Evolutionary conservation across 2,113 vertebrate species (phyloP), one percentile per base, ranked within the genome.

Genomic region (Pomatostomus ruficeps): DNA sequence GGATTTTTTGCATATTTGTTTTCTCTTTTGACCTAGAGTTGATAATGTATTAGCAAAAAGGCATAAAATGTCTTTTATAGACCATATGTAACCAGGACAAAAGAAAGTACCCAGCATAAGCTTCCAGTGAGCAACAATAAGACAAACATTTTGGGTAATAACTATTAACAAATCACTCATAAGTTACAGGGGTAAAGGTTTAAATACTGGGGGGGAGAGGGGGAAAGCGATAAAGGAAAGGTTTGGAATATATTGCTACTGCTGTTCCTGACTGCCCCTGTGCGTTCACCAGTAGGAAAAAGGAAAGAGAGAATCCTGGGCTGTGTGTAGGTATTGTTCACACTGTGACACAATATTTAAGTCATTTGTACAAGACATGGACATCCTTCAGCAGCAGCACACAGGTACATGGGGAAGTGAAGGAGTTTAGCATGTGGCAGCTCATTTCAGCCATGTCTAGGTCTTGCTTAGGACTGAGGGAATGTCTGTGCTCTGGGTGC

Each of bases 1-100:
- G 11, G 19, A 7, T 21, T 87, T 95, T 96, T 80, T 78, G 18
- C 54, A n/a, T 93, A 33, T 93, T 75, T 86, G 4, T 78, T 95
- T 93, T 82, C 28, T 52, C n/a, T 62, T 90, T 82, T 90, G 67
- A 73, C 71, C 19, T 49, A 21, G 31, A 83, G 22, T 42, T 84
- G 75, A 51, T 78, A 72, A 81, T 54, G 24, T 77, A 38, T 75
- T 94, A 58, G 40, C 29, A 90, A 91, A 91, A 85, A 83, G n/a
- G 3, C 23, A n/a, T 65, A 3, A 70, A 65, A 12, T 68, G 9
- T 58, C n/a, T 85, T 78, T 82, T 88, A 33, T 24, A 78, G 33
- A 75, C 73, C 20, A 4, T 40, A 26, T 4, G 8, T 72, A 82
- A 59, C 35, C 42, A 35, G 33, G 29, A 49, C 33, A 45, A 89